A percentile compares a stretch with the other conserved stretches of the same genome.
Conservation (phyloP, 1,140 invertebrate species). For the Asbolus verrucosus region DNA sequence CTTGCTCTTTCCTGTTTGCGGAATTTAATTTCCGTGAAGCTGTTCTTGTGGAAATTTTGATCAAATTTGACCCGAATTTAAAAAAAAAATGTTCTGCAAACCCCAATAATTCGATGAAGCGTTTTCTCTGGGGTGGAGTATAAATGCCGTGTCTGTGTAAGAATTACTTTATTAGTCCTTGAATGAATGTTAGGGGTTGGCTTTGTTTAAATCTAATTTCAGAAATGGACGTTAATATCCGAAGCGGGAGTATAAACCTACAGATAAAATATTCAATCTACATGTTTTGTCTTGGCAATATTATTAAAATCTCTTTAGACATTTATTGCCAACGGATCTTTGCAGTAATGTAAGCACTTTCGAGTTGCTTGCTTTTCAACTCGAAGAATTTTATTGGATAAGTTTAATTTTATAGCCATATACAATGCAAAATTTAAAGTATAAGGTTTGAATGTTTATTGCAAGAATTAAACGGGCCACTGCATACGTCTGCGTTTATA, state of each 20-base stretch:
- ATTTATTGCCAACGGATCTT: conserved; percentile 43
- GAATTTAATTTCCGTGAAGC: conserved; percentile 57
- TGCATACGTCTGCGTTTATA: too few species aligned
- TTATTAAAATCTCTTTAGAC: conserved; percentile 46
- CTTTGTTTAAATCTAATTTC: conserved; percentile 15
- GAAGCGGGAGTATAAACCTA: background rate
- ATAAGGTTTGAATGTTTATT: conserved; percentile 22
- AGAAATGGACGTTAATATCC: conserved; percentile 34
- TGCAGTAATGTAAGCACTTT: conserved; percentile 23
- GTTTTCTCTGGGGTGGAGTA: background rate
- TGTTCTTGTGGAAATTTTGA: conserved; percentile 9
- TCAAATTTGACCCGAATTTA: conserved; percentile 4
- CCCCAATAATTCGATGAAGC: too few species aligned
- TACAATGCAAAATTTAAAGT: conserved; percentile 24
- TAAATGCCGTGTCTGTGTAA: background rate
- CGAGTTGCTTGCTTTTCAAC: conserved; percentile 25
- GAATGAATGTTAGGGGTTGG: background rate
- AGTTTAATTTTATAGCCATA: conserved; percentile 37
- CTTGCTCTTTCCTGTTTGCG: conserved; percentile 45
- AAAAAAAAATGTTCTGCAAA: conserved; percentile 2
- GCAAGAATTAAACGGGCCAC: too few species aligned
- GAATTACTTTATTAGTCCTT: conserved; percentile 1
- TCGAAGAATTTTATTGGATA: conserved; percentile 37
- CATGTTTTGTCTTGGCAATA: conserved; percentile 38
- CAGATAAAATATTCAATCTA: conserved; percentile 37